Evolutionary conservation across 2,797 vertebrate species (phyloP).

Genomic region (Euphonia xanthogaster): DNA sequence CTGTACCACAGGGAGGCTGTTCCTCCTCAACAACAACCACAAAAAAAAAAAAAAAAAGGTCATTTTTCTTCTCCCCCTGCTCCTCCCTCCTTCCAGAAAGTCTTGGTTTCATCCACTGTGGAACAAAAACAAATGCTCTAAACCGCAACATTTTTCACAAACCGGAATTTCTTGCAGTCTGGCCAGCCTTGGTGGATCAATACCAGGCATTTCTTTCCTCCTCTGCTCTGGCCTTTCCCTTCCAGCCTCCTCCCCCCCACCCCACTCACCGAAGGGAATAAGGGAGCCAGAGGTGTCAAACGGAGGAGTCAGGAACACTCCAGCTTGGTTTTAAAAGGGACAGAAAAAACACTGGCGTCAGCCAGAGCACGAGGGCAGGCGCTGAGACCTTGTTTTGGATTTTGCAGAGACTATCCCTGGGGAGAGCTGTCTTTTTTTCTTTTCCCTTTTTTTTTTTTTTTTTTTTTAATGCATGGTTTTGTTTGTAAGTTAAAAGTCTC

Average conservation of each 20-base stretch:
- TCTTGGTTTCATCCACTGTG: conserved; percentile 60
- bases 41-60: not conserved
- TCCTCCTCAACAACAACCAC: not conserved
- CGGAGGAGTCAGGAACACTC: not conserved
- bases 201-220: conserved; percentile 64
- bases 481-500: conserved; percentile 68
- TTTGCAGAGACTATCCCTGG: conserved; percentile 38
- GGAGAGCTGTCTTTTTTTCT: not conserved
- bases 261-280: conserved; percentile 29
- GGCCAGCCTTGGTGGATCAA: conserved; percentile 58
- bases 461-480: conserved; percentile 36
- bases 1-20: not conserved
- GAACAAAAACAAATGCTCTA: conserved; percentile 67
- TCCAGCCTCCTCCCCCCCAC: not conserved
- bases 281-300: conserved; percentile 41
- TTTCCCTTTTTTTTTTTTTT: not conserved
- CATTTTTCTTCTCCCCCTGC: not conserved
- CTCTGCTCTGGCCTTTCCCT: conserved; percentile 55
- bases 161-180: conserved; percentile 65
- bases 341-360: conserved; percentile 44
- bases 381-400: conserved; percentile 55
- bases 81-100: conserved; percentile 39
- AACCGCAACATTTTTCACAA: conserved; percentile 67
- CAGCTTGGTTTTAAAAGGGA: conserved; percentile 45
- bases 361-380: not conserved